Percentiles rank a stretch among this genome's conserved stretches.
Conservation (phyloP, 2,888 invertebrate species). For the Cyclophora punctaria region DNA sequence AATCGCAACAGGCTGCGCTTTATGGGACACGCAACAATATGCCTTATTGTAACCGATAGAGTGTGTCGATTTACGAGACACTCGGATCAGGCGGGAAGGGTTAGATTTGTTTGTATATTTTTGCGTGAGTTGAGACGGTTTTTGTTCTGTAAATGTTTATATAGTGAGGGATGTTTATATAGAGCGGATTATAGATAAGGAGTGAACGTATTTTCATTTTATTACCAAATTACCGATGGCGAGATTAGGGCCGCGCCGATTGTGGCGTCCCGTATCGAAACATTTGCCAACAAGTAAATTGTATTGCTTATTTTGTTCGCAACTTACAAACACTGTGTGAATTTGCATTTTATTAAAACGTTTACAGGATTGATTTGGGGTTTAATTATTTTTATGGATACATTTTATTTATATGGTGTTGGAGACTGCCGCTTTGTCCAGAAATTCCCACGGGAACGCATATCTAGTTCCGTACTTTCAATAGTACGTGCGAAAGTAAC, state of each 20-base stretch:
- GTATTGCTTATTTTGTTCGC: constrained; percentile 53
- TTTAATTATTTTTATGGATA: no score
- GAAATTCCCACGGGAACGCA: no score
- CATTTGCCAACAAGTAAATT: constrained; percentile 67
- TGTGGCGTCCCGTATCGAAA: constrained; percentile 51
- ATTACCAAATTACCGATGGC: constrained; percentile 76
- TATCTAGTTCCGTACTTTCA: no score
- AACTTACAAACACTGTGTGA: constrained; percentile 1
- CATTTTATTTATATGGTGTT: no score
- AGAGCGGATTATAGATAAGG: constrained; percentile 70
- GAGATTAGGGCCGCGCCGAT: constrained; percentile 58
- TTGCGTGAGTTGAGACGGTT: constrained; percentile 24
- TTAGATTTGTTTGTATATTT: constrained; percentile 26
- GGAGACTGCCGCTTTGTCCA: no score
- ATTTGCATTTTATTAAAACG: no score
- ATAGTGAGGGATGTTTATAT: constrained; percentile 64
- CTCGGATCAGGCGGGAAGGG: neutral
- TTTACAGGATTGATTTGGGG: no score
- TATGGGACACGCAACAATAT: constrained; percentile 12
- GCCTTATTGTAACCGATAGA: constrained; percentile 7
- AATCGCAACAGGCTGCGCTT: constrained; percentile 40
- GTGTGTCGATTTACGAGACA: constrained; percentile 2
- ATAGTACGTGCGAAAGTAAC: no score
- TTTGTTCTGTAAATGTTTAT: constrained; percentile 49
- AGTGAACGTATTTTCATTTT: constrained; percentile 72